Evolutionary conservation across 1,140 invertebrate species (phyloP).

Genomic region (Trypoxylus dichotomus): DNA sequence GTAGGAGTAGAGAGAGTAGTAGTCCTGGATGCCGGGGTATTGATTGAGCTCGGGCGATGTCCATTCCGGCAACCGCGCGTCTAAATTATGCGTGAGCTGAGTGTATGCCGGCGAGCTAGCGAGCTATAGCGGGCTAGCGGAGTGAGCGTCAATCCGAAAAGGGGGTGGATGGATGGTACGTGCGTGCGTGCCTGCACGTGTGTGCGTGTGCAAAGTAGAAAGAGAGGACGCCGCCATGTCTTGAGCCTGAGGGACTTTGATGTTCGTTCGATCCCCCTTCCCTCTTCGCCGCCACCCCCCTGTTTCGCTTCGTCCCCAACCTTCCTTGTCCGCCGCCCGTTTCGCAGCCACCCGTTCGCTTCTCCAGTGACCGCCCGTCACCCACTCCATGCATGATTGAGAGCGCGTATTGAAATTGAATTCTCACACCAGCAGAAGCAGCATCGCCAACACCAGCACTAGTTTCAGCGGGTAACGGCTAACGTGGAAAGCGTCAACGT

Average conservation of each 20-base stretch:
- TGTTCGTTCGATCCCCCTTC: slow-evolving; percentile 41
- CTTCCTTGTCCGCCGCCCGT: neutral
- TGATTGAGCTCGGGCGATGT: slow-evolving; percentile 53
- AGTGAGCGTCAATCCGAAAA: slow-evolving; percentile 48
- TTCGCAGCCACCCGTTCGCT: slow-evolving; percentile 19
- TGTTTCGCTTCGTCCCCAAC: slow-evolving; percentile 26
- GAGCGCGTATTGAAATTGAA: slow-evolving; percentile 54
- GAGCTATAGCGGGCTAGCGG: slow-evolving; percentile 36
- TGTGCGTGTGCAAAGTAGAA: slow-evolving; percentile 24
- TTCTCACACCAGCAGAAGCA: slow-evolving; percentile 42
- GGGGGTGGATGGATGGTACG: slow-evolving; percentile 37
- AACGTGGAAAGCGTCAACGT: too few relatives aligned
- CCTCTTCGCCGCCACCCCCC: slow-evolving; percentile 28
- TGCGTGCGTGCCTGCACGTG: neutral
- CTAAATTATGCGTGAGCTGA: slow-evolving; percentile 54
- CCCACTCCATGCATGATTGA: slow-evolving; percentile 52
- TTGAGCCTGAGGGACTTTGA: slow-evolving; percentile 46
- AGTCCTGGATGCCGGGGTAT: slow-evolving; percentile 49
- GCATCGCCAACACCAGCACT: slow-evolving; percentile 44
- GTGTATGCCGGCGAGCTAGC: slow-evolving; percentile 47
- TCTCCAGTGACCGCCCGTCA: slow-evolving; percentile 34
- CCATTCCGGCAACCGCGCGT: slow-evolving; percentile 51
- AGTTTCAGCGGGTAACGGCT: too few relatives aligned
- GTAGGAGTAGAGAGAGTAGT: slow-evolving; percentile 37
- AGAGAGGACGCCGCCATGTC: slow-evolving; percentile 33